Base-by-base conservation (phyloP, 2,888 invertebrate species). In the Sphinx pinastri region DNA sequence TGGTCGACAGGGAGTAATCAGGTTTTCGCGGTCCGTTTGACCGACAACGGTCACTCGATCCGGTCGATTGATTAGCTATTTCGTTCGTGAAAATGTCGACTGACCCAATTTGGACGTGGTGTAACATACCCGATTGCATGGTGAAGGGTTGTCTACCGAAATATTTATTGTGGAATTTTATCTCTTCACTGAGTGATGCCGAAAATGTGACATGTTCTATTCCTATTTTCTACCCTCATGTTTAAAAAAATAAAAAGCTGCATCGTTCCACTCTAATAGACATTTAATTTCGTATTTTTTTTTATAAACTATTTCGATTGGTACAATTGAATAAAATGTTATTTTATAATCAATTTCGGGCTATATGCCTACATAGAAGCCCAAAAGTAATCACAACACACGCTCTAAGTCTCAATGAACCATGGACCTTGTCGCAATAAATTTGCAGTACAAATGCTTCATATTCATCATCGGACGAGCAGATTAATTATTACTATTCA, bases 401-500 rank as follows among this genome's bases (percentile, higher is more conserved):
- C 85, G 85, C 87, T 87, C 73, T 79, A 75, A 77, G 75, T 75
- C 76, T 76, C 74, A 75, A 79, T 81, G 84, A 87, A 84, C 89
- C 81, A 71, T 75, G 78, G 81, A 86, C 86, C 88, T 85, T 75
- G 47, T 57, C 72, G 85, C 85, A 83, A 91, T 93, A 93, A 91
- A 92, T 93, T 87, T 80, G 74, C 74, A 79, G 84, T 88, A 92
- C 90, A 91, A 92, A 93, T 93, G 91, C 92, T 90, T 89, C 87
- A 88, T 77, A 91, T 91, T 89, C 91, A 82, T 93, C 93, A 92
- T 84, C 83, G 85, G 88, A 85, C 86, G 81, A 82, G 81, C 81
- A 85, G 91, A 92, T 93, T 92, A 92, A 89, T 92, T 86, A 92
- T 92, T 89, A 92, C 92, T 90, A 92, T 87, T 90, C 87, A 82